Evolutionary conservation across 1,140 invertebrate genomes (phyloP).

Genomic region (Neotoxoptera formosana): DNA sequence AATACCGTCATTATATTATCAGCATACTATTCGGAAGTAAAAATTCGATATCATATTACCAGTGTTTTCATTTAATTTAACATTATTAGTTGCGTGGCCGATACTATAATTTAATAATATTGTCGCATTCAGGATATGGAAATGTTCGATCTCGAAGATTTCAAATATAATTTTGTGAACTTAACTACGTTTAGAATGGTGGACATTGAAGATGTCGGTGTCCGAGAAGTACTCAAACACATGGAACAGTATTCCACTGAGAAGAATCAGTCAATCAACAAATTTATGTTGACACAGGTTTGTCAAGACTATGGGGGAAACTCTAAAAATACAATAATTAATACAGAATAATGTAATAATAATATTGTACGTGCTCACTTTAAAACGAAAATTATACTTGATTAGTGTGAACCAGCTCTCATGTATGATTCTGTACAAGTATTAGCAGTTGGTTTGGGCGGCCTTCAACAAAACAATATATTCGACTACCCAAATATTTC

Average conservation of each 20-base stretch:
- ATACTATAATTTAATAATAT: neutral
- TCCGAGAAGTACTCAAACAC: constrained; percentile 69
- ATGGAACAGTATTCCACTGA: constrained; percentile 70
- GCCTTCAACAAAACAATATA: constrained; percentile 72
- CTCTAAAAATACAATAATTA: neutral
- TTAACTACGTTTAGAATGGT: constrained; percentile 89
- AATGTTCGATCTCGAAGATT: constrained; percentile 90
- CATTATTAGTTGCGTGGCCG: neutral
- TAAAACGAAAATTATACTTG: neutral
- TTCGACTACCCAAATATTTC: constrained; percentile 74
- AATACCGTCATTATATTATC: neutral
- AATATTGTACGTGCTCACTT: neutral
- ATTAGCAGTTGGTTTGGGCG: constrained; percentile 76
- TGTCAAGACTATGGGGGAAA: constrained; percentile 55
- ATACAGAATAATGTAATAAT: neutral
- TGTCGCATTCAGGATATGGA: constrained; percentile 77
- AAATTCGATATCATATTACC: neutral
- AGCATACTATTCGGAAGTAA: neutral
- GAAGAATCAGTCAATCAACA: constrained; percentile 68
- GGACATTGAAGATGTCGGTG: constrained; percentile 68
- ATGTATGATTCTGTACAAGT: constrained; percentile 82
- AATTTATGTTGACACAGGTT: constrained; percentile 69
- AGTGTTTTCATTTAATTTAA: no score
- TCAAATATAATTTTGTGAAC: constrained; percentile 93
- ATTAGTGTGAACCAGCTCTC: constrained; percentile 78